A percentile compares a stretch with the other conserved stretches of the same genome.
These are phyloP conservation scores for Perithous albicinctus DNA, from an alignment of 2,888 invertebrate species.

Conservation along the genomic window DNA sequence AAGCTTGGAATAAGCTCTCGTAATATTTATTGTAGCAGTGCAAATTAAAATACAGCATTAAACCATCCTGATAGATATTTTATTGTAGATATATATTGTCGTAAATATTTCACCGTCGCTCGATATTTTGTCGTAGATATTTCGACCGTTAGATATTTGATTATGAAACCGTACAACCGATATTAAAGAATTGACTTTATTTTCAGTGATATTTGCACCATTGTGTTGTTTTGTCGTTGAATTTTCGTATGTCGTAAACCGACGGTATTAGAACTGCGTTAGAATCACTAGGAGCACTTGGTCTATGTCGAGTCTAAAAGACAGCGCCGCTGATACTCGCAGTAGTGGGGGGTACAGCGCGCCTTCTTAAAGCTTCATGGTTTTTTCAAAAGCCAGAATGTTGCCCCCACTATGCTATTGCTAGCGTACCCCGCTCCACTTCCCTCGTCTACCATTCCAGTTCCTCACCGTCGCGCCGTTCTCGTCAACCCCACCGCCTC, in stretches of 20 bases:
- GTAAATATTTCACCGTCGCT: no score
- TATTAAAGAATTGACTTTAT: no score
- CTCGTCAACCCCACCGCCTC: slow-evolving; percentile 35
- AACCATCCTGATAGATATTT: no score
- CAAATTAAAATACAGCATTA: no score
- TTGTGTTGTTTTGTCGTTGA: neutral
- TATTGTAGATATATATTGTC: no score
- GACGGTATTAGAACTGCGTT: slow-evolving; percentile 31
- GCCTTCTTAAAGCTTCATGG: slow-evolving; percentile 84
- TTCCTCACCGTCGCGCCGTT: slow-evolving; percentile 54
- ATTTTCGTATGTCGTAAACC: neutral
- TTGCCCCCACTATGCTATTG: slow-evolving; percentile 74
- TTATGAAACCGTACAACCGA: no score
- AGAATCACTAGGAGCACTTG: slow-evolving; percentile 72
- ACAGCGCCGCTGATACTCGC: slow-evolving; percentile 78
- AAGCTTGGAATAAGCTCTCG: no score
- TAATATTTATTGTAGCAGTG: no score
- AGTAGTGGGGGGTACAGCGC: slow-evolving; percentile 82
- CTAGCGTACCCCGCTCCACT: slow-evolving; percentile 50
- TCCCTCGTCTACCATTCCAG: slow-evolving; percentile 59
- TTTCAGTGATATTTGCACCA: neutral
- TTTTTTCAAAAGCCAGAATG: slow-evolving; percentile 82
- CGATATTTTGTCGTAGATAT: no score
- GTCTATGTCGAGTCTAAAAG: slow-evolving; percentile 83
- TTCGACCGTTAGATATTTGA: no score